A percentile compares a stretch with the other conserved stretches of the same genome.
Evolutionary conservation across 1,140 invertebrate genomes (phyloP).

Genomic region (Drosophila ambigua): DNA sequence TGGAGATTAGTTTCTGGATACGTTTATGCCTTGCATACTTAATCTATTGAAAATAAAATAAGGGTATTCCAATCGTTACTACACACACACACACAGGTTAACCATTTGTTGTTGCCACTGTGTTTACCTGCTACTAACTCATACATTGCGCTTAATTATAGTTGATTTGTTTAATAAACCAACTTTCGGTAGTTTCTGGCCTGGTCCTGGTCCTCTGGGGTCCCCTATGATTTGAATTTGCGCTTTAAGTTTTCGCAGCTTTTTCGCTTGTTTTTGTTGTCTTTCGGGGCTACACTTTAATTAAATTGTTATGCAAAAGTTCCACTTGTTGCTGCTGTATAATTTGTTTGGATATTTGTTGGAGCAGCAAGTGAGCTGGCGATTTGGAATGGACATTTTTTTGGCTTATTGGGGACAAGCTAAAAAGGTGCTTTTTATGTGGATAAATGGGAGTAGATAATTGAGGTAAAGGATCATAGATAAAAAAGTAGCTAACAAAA

Average conservation of each 20-base stretch:
- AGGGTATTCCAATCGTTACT: slow-evolving; percentile 6
- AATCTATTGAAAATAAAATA: too few relatives aligned
- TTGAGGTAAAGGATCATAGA: too few relatives aligned
- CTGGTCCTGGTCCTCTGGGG: slow-evolving; percentile 4
- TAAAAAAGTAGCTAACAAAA: too few relatives aligned
- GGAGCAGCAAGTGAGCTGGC: slow-evolving; percentile 63
- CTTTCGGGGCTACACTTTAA: slow-evolving; percentile 58
- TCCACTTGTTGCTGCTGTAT: slow-evolving; percentile 71
- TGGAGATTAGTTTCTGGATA: background rate
- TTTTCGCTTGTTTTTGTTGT: slow-evolving; percentile 31
- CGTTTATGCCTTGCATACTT: background rate
- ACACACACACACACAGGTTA: slow-evolving; percentile 1
- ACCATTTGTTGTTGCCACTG: slow-evolving; percentile 10
- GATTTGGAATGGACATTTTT: slow-evolving; percentile 21
- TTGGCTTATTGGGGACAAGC: slow-evolving; percentile 9
- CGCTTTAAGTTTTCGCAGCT: slow-evolving; percentile 72
- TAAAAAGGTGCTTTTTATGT: slow-evolving; percentile 10
- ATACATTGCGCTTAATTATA: slow-evolving; percentile 57
- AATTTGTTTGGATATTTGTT: slow-evolving; percentile 62
- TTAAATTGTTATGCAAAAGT: slow-evolving; percentile 79
- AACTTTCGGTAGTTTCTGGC: slow-evolving; percentile 24
- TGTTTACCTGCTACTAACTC: slow-evolving; percentile 34
- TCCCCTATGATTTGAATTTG: slow-evolving; percentile 51
- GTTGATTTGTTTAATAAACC: slow-evolving; percentile 74
- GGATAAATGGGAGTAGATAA: too few relatives aligned